Conservation (phyloP, 1,140 invertebrate species). For the Bombus picipes region DNA sequence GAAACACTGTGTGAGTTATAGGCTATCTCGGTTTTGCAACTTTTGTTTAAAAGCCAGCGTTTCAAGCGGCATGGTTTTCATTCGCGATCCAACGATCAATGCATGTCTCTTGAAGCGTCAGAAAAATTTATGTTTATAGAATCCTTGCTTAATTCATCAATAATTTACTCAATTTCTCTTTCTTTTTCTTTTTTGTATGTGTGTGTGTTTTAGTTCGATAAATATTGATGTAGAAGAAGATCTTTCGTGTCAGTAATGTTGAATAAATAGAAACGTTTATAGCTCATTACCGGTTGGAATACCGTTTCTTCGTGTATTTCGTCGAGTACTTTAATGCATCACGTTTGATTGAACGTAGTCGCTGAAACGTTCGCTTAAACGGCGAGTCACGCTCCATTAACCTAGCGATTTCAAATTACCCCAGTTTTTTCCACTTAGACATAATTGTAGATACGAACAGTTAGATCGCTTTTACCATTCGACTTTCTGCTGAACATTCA, state of each 20-base stretch:
- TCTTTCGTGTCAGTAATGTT: not conserved
- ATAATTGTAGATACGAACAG: not conserved
- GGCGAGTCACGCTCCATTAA: slow-evolving; percentile 20
- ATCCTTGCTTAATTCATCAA: not conserved
- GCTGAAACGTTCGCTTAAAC: not conserved
- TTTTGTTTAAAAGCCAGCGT: slow-evolving; percentile 8
- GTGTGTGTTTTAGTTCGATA: not conserved
- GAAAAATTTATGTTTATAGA: not conserved
- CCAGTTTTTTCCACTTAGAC: not conserved
- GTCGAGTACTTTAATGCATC: slow-evolving; percentile 8
- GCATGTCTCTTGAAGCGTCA: not conserved
- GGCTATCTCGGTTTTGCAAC: not conserved
- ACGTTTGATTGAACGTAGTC: not conserved
- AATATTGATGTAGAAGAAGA: not conserved
- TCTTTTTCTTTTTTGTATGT: not conserved
- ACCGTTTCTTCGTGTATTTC: slow-evolving; percentile 1
- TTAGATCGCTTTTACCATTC: not conserved
- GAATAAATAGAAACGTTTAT: not conserved
- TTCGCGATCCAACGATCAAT: slow-evolving; percentile 34
- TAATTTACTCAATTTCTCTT: not conserved
- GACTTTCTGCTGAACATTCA: not conserved
- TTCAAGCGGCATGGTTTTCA: slow-evolving; percentile 15
- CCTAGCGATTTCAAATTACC: not conserved
- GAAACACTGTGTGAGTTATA: not conserved
- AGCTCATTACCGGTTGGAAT: not conserved